Percentiles rank a stretch among this genome's conserved stretches.
Conservation (phyloP, 2,113 vertebrate species). For the Eubucco bourcierii region DNA sequence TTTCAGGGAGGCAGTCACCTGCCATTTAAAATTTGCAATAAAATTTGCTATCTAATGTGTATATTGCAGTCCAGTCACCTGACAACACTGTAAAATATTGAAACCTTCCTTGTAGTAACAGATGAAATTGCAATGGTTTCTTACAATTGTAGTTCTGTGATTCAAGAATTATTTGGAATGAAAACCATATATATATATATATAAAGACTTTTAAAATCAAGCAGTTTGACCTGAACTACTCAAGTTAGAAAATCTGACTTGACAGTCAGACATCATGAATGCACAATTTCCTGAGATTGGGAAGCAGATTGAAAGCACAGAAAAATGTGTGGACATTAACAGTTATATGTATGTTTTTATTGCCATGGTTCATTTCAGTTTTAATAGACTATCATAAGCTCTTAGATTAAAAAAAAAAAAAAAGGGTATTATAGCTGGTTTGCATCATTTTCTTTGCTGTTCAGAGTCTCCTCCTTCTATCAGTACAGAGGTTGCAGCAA, state of each 20-base stretch:
- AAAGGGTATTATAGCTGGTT: background rate
- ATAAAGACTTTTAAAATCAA: background rate
- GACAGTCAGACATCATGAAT: background rate
- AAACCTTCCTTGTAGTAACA: background rate
- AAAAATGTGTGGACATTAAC: background rate
- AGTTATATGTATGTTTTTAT: background rate
- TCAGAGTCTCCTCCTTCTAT: background rate
- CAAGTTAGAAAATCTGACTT: background rate
- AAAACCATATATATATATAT: too few relatives aligned
- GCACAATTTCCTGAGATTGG: background rate
- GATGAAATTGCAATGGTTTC: background rate
- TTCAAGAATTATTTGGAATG: background rate
- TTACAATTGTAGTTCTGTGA: rapidly evolving
- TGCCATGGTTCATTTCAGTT: background rate
- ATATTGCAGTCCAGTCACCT: background rate
- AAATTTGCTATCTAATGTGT: background rate
- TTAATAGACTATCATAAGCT: background rate
- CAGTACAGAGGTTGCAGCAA: background rate
- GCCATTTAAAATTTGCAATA: background rate
- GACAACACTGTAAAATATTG: background rate
- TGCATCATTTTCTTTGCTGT: background rate
- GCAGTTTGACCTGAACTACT: background rate
- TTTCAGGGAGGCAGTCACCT: background rate
- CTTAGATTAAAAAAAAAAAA: background rate
- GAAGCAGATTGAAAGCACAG: background rate